These are phyloP conservation scores for Hassar affinis DNA, from an alignment of 2,113 vertebrate species.

Conservation along the genomic window DNA sequence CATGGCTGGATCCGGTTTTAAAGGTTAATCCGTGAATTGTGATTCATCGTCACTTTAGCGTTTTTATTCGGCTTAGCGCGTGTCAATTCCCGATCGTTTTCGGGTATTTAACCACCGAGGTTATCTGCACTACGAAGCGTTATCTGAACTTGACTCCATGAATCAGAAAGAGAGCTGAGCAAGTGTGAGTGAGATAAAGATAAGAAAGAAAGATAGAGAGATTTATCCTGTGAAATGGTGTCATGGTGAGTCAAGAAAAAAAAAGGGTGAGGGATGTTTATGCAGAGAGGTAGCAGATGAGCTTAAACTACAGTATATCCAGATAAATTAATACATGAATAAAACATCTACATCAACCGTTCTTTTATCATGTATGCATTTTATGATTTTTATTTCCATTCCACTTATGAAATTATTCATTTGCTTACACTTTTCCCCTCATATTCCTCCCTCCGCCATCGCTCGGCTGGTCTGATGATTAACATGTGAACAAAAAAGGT, in stretches of 20 bases:
- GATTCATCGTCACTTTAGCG: constrained; percentile 63
- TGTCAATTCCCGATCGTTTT: constrained; percentile 52
- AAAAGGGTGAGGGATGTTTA: constrained; percentile 40
- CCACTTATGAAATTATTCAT: not conserved
- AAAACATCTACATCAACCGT: not conserved
- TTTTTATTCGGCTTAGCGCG: constrained; percentile 60
- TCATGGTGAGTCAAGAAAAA: constrained; percentile 20
- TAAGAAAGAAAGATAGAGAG: constrained; percentile 22
- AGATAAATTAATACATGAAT: not conserved
- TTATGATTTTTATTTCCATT: not conserved
- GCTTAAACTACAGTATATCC: constrained; percentile 40
- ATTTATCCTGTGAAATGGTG: constrained; percentile 51
- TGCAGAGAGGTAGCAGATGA: constrained; percentile 35
- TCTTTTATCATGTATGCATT: not conserved
- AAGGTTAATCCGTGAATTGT: constrained; percentile 63
- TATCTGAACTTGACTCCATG: constrained; percentile 55
- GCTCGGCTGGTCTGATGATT: constrained; percentile 16
- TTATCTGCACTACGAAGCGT: constrained; percentile 62
- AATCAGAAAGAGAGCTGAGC: constrained; percentile 51
- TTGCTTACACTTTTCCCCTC: not conserved
- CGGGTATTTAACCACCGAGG: constrained; percentile 54
- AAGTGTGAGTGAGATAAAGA: not conserved
- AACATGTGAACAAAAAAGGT: constrained; percentile 42
- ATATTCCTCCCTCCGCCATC: not conserved
- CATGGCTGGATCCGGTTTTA: constrained; percentile 56